phyloP scores from a whole-genome alignment of 2,888 invertebrate genomes.

The Phanerotoma sp. region DNA sequence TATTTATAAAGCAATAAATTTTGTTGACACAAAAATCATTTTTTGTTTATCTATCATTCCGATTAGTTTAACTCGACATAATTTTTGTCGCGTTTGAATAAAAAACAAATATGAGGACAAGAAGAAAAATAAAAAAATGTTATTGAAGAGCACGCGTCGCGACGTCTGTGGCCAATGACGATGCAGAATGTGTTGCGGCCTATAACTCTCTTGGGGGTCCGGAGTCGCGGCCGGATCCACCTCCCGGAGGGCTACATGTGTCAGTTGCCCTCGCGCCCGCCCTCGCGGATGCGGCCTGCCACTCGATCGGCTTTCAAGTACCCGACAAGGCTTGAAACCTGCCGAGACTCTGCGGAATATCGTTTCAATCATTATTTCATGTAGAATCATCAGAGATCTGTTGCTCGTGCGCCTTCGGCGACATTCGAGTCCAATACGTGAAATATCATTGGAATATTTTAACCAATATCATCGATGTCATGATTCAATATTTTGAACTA shows the following conservation, averaged over 20 bases:
- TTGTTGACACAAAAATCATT: too few relatives aligned
- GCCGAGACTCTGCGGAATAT: constrained; percentile 30
- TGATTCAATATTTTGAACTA: background rate
- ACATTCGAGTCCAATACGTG: background rate
- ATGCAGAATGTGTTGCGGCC: constrained; percentile 46
- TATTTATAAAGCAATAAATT: too few relatives aligned
- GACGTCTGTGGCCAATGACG: constrained; percentile 51
- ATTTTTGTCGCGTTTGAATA: too few relatives aligned
- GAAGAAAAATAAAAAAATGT: constrained; percentile 13
- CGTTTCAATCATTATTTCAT: constrained; percentile 45
- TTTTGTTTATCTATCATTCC: too few relatives aligned
- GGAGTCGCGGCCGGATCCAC: constrained; percentile 34
- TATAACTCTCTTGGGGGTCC: constrained; percentile 37
- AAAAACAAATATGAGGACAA: background rate
- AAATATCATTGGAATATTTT: background rate
- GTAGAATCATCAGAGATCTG: constrained; percentile 18
- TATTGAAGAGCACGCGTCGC: constrained; percentile 35
- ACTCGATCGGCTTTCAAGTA: constrained; percentile 45
- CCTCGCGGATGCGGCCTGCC: constrained; percentile 29
- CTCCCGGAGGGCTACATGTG: constrained; percentile 51
- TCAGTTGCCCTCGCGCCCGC: constrained; percentile 42
- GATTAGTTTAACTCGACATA: too few relatives aligned
- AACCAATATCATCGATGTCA: background rate
- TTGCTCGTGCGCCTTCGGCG: background rate
- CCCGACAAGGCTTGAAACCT: constrained; percentile 40